These are phyloP conservation scores for Cinclus cinclus DNA, from an alignment of 2,113 vertebrate species.

Conservation along the genomic window DNA sequence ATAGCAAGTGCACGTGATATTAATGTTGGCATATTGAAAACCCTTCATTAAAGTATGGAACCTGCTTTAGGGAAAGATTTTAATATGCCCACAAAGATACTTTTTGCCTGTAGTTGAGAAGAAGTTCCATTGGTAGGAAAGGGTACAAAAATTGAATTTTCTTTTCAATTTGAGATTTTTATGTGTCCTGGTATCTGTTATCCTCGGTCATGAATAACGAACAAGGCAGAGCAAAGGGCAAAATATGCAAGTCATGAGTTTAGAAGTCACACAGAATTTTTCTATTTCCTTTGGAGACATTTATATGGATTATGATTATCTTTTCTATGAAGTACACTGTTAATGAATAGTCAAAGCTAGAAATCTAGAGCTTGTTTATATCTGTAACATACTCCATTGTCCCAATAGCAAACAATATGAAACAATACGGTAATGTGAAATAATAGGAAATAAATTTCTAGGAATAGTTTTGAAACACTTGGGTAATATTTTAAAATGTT, in stretches of 20 bases:
- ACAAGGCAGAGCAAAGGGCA: slow-evolving; percentile 9
- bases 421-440: background rate
- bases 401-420: background rate
- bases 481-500: background rate
- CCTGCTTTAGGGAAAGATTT: background rate
- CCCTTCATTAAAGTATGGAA: background rate
- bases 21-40: background rate
- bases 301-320: background rate
- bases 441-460: background rate
- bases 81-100: background rate
- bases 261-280: background rate
- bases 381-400: background rate
- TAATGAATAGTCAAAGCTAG: background rate
- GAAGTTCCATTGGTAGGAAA: background rate
- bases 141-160: background rate
- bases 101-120: background rate
- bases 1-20: background rate
- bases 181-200: background rate
- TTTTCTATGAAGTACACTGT: background rate
- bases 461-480: background rate
- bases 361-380: background rate
- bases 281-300: background rate
- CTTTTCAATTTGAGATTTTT: slow-evolving; percentile 13
- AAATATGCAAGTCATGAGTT: slow-evolving; percentile 24
- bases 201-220: background rate